Percentiles rank a stretch among this genome's conserved stretches.
Conservation (phyloP, 1,140 invertebrate species). For the Hydropsyche tenuis region DNA sequence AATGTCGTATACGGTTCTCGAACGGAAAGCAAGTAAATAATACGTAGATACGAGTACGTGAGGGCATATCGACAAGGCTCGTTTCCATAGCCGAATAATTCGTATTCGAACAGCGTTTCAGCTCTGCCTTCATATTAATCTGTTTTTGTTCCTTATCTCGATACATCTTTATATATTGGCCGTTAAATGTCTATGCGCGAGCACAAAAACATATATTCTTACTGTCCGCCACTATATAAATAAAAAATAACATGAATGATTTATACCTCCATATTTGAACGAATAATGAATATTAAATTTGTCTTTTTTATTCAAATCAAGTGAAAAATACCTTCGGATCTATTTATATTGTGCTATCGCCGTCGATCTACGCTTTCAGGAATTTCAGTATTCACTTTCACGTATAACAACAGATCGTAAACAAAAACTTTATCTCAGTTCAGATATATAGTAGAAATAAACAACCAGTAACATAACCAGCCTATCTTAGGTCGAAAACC, state of each 20-base stretch:
- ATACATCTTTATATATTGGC: constrained; percentile 21
- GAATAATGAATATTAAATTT: not conserved
- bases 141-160: constrained; percentile 17
- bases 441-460: constrained; percentile 17
- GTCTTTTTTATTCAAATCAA: no score
- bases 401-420: constrained; percentile 16
- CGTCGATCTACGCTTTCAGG: no score
- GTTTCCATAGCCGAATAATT: not conserved
- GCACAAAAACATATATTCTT: not conserved
- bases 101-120: constrained; percentile 6
- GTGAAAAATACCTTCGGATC: no score
- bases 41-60: no score
- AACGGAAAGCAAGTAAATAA: no score
- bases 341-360: no score
- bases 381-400: constrained; percentile 6
- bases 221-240: not conserved
- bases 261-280: not conserved
- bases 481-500: constrained; percentile 13
- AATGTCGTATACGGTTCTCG: no score
- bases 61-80: constrained; percentile 1
- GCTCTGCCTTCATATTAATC: constrained; percentile 17
- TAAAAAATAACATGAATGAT: not conserved
- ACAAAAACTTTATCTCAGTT: constrained; percentile 14
- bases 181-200: not conserved
- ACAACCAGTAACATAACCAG: constrained; percentile 3